These are phyloP conservation scores for Pogonomyrmex barbatus DNA, from an alignment of 1,140 invertebrate genomes.

Conservation along the genomic window DNA sequence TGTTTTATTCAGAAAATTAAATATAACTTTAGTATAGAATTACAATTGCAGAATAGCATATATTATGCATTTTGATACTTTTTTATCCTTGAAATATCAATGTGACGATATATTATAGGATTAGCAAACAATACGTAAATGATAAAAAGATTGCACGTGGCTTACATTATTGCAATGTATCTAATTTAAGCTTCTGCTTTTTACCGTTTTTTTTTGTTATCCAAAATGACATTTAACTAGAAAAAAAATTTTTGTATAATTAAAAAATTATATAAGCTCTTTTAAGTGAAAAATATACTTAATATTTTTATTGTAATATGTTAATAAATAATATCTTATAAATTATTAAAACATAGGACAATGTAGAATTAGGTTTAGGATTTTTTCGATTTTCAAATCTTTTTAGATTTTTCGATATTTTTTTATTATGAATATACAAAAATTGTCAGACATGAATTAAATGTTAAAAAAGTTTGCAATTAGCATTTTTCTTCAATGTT, in stretches of 20 bases:
- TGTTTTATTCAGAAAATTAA: constrained; percentile 16
- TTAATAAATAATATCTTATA: neutral
- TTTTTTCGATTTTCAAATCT: no score
- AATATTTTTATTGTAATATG: neutral
- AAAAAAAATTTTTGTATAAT: neutral
- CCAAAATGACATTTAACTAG: neutral
- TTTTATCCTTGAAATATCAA: neutral
- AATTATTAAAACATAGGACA: neutral
- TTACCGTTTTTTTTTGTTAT: neutral
- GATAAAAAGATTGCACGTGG: constrained; percentile 21
- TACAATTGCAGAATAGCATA: neutral
- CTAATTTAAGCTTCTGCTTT: neutral
- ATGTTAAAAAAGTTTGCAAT: neutral
- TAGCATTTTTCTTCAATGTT: neutral
- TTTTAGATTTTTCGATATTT: neutral
- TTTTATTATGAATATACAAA: neutral
- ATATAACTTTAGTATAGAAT: neutral
- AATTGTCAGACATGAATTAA: neutral
- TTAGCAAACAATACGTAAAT: neutral
- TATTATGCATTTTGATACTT: neutral
- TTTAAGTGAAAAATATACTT: no score
- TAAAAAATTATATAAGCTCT: neutral
- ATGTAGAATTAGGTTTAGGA: neutral
- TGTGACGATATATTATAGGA: neutral
- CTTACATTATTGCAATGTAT: constrained; percentile 23